Percentiles rank a stretch among this genome's conserved stretches.
Evolutionary conservation across 2,888 invertebrate genomes (phyloP).

Genomic region (Scaptomyza parva): DNA sequence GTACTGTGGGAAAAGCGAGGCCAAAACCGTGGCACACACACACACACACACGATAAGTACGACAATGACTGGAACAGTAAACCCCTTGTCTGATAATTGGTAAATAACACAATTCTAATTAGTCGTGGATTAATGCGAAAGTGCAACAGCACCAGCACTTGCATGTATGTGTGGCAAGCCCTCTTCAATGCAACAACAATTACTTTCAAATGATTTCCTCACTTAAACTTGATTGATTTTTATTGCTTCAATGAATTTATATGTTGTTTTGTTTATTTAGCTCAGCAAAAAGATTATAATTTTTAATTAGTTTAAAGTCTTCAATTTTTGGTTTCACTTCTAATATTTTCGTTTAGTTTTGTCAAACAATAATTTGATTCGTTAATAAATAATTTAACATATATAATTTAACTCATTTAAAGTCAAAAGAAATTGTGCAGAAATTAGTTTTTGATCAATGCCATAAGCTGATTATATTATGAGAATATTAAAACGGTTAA

Average conservation of each 20-base stretch:
- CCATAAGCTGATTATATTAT: not conserved
- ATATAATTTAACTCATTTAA: not conserved
- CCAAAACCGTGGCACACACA: not conserved
- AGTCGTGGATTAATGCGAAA: conserved; percentile 55
- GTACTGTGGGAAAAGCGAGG: conserved; percentile 17
- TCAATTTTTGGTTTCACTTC: not conserved
- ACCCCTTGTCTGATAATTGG: conserved; percentile 56
- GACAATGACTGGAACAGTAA: conserved; percentile 6
- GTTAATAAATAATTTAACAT: not conserved
- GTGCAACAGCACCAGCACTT: conserved; percentile 20
- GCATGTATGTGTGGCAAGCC: not conserved
- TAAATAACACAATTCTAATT: conserved; percentile 57
- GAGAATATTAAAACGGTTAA: not conserved
- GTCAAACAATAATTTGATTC: too few relatives aligned
- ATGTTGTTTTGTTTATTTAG: not conserved
- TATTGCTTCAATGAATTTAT: too few relatives aligned
- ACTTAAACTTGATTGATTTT: not conserved
- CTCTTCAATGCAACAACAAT: not conserved
- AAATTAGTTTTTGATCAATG: not conserved
- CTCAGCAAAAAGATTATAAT: not conserved
- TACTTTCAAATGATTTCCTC: not conserved
- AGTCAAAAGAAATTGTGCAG: not conserved
- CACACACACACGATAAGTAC: conserved; percentile 2
- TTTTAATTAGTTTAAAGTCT: not conserved
- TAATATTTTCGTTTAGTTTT: too few relatives aligned